A percentile compares a stretch with the other conserved stretches of the same genome.
Evolutionary conservation across 2,113 vertebrate species (phyloP).

Genomic region (Diglossa brunneiventris): DNA sequence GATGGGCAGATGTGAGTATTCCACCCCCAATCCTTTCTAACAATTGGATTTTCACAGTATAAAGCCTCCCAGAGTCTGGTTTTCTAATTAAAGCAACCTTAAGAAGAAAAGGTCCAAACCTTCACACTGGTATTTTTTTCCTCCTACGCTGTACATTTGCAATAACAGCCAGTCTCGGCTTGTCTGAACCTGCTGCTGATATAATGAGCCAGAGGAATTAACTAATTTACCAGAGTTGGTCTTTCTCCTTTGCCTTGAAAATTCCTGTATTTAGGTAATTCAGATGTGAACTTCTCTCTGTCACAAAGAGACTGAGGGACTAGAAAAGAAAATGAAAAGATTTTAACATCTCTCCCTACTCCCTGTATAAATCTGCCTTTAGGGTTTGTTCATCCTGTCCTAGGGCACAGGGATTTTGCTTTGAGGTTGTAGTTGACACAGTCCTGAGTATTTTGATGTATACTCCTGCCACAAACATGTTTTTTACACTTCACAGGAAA

Average conservation of each 20-base stretch:
- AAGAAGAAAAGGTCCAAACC: not conserved
- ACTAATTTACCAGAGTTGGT: slow-evolving; percentile 21
- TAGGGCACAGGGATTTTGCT: not conserved
- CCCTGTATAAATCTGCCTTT: not conserved
- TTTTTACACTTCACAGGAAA: not conserved
- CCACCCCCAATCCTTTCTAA: not conserved
- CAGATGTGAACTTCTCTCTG: not conserved
- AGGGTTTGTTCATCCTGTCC: not conserved
- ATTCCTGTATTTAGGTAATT: not conserved
- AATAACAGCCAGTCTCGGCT: not conserved
- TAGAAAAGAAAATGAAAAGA: not conserved
- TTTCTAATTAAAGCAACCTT: slow-evolving; percentile 56
- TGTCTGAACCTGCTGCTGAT: slow-evolving; percentile 6
- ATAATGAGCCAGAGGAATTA: slow-evolving; percentile 22
- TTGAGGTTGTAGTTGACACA: not conserved
- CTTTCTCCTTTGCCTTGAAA: not conserved
- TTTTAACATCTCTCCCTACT: not conserved
- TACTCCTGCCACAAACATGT: not conserved
- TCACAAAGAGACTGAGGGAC: not conserved
- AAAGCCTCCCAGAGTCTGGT: not conserved
- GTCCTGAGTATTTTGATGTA: not conserved
- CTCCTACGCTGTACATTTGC: not conserved
- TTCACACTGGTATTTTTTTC: not conserved
- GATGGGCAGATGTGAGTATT: not conserved
- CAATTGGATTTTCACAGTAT: not conserved